These are phyloP conservation scores for Turnix velox DNA, from an alignment of 2,113 vertebrate genomes.

Conservation along the genomic window DNA sequence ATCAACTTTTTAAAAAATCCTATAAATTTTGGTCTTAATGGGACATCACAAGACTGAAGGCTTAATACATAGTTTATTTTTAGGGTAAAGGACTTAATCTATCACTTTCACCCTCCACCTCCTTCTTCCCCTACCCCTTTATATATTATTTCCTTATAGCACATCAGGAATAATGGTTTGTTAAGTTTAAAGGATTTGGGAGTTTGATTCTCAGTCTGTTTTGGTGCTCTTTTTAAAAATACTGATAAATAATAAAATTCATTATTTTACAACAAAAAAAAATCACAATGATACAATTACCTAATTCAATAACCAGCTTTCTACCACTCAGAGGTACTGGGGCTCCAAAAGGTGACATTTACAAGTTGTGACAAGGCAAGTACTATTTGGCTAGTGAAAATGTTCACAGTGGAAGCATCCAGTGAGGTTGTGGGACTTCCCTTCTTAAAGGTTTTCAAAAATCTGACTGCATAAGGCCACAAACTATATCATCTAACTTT, in stretches of 20 bases:
- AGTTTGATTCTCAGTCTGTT: neutral
- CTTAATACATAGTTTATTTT: neutral
- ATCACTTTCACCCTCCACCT: neutral
- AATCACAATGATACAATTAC: neutral
- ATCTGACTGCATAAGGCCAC: neutral
- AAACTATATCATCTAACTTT: neutral
- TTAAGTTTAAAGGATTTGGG: neutral
- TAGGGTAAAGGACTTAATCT: neutral
- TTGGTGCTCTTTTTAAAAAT: neutral
- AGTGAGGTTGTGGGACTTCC: neutral
- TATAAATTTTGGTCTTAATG: neutral
- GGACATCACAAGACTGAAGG: neutral
- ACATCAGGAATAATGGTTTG: neutral
- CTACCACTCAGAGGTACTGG: neutral
- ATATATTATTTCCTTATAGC: neutral
- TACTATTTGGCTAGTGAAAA: neutral
- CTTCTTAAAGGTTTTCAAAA: neutral
- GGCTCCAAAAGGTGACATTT: neutral
- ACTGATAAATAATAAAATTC: neutral
- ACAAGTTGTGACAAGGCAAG: neutral
- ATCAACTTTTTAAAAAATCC: neutral
- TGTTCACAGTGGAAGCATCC: neutral
- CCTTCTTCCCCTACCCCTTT: neutral
- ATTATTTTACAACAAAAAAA: neutral
- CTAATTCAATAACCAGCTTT: neutral